Evolutionary conservation across 2,797 vertebrate species (phyloP).

Genomic region (Lacerta bilineata): DNA sequence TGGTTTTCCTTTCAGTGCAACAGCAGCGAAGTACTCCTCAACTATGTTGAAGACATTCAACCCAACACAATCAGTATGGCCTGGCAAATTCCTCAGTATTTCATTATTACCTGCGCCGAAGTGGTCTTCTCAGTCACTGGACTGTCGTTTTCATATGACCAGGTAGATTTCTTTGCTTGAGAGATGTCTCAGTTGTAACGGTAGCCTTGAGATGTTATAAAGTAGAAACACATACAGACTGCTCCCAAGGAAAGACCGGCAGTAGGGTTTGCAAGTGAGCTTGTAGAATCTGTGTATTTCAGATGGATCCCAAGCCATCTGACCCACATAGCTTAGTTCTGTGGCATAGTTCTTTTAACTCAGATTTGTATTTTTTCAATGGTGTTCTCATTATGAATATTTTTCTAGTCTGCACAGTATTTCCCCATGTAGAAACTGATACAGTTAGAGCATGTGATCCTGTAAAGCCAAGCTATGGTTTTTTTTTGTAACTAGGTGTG

Average conservation of each 20-base stretch:
- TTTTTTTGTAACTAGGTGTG: neutral
- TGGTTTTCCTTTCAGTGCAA: slow-evolving; percentile 62
- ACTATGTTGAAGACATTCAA: slow-evolving; percentile 82
- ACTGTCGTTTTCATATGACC: slow-evolving; percentile 95
- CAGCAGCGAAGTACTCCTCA: accelerated
- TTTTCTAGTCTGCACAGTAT: neutral
- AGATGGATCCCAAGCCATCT: neutral
- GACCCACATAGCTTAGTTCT: neutral
- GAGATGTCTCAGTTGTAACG: neutral
- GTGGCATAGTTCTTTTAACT: neutral
- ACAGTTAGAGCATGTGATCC: neutral
- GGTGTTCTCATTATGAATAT: neutral
- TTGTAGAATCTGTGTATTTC: neutral
- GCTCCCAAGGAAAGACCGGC: neutral
- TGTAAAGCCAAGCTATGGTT: neutral
- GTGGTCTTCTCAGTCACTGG: slow-evolving; percentile 96
- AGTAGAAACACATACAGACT: neutral
- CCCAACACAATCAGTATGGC: slow-evolving; percentile 91
- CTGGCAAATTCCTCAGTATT: slow-evolving; percentile 97
- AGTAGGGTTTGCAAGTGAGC: neutral
- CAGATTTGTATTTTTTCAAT: neutral
- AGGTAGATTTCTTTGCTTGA: slow-evolving; percentile 82
- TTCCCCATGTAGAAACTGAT: neutral
- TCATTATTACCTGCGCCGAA: slow-evolving; percentile 92
- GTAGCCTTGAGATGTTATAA: neutral